Evolutionary conservation across 2,888 invertebrate species (phyloP), one percentile per base, ranked within the genome.

Genomic region (Drosophila engyochracea): DNA sequence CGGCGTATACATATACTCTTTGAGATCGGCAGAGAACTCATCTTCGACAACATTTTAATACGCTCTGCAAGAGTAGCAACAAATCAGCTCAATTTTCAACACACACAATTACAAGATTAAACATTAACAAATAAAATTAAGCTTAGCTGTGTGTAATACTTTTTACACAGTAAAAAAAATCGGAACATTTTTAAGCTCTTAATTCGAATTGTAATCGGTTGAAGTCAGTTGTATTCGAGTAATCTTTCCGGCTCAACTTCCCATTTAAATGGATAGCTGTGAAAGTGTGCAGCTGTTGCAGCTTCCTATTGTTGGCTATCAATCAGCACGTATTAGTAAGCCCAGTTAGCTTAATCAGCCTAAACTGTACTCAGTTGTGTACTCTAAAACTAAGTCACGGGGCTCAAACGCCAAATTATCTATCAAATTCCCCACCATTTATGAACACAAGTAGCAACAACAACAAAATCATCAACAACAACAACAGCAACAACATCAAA

Each of bases 301-400:
- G 44, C 35, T 53, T 44, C 67, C 53, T n/a, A 31, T 54, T 53
- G 30, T 14, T 12, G n/a, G 28, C 31, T 16, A 22, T 12, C 37
- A 69, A 52, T 33, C 37, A 60, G 53, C 60, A 54, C 70, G 70
- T 58, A 44, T 60, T 53, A 53, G 47, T 60, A 33, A 51, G 61
- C 54, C 49, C 61, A 55, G 71, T 61, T 55, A 71, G 54, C 28
- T 51, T 33, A 51, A 55, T 70, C 54, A n/a, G 44, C 9, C 19
- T n/a, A 9, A 44, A 28, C 69, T 47, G 47, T 37, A 31, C 54
- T 30, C 28, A 19, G 39, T 22, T 37, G 31, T 69, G 37, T 41
- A 28, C 41, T 37, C 52, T 22, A 54, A 37, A 55, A 33, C n/a
- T 19, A 70, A 70, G 70, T 70, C 70, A 70, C 70, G 70, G 16